phyloP scores from a whole-genome alignment of 2,888 invertebrate species.

The Drosophila cracens region DNA sequence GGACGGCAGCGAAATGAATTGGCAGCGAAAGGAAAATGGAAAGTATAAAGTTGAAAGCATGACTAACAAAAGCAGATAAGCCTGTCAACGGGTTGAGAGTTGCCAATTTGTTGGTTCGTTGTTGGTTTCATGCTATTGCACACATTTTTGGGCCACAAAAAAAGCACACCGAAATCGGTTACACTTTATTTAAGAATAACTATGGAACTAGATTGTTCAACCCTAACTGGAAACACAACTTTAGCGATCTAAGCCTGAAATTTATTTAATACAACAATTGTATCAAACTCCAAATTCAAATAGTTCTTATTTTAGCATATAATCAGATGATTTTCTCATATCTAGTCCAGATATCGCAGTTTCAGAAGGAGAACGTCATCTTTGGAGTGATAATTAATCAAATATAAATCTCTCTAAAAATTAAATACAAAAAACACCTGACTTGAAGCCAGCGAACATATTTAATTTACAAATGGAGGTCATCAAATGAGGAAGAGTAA shows the following conservation, averaged over 20 bases:
- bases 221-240: neutral
- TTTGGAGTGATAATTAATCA: neutral
- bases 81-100: conserved; percentile 57
- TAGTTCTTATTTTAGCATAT: neutral
- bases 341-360: neutral
- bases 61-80: conserved; percentile 47
- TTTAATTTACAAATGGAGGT: neutral
- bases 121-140: conserved; percentile 36
- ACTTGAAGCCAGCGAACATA: neutral
- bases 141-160: neutral
- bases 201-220: neutral
- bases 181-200: neutral
- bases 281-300: neutral
- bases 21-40: conserved; percentile 8
- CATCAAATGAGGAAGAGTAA: neutral
- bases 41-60: conserved; percentile 13
- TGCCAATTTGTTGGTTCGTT: conserved; percentile 58
- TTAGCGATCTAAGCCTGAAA: too few relatives aligned
- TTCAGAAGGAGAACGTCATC: neutral
- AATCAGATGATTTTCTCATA: neutral
- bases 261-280: too few relatives aligned
- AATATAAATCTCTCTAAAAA: neutral
- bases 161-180: neutral
- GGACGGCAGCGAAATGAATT: conserved; percentile 20
- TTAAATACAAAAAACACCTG: neutral